Conservation (phyloP, 2,797 vertebrate genomes). For the Eupleurogrammus muticus region DNA sequence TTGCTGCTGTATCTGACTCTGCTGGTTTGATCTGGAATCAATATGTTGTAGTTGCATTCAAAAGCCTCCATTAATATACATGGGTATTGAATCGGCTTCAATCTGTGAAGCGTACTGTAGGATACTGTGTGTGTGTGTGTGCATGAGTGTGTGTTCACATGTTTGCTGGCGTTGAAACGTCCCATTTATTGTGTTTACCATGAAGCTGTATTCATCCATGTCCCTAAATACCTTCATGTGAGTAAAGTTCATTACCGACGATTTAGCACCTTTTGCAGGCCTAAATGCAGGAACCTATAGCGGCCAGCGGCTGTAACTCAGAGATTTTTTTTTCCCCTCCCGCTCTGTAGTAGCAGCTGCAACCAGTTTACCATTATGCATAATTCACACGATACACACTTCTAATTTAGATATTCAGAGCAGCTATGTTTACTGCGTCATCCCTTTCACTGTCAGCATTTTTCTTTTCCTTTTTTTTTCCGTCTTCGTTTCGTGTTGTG, state of each 20-base stretch:
- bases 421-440: constrained; percentile 74
- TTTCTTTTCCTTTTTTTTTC: constrained; percentile 61
- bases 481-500: constrained; percentile 53
- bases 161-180: constrained; percentile 24
- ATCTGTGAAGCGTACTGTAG: constrained; percentile 19
- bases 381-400: constrained; percentile 78
- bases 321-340: constrained; percentile 28
- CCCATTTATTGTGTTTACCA: constrained; percentile 24
- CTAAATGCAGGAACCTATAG: constrained; percentile 52
- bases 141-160: constrained; percentile 20
- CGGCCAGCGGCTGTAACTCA: constrained; percentile 62
- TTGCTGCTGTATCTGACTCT: not conserved
- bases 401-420: constrained; percentile 82
- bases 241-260: constrained; percentile 52
- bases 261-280: constrained; percentile 54
- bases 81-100: constrained; percentile 22
- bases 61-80: not conserved
- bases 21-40: constrained; percentile 3
- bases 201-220: constrained; percentile 33
- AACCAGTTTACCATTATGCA: constrained; percentile 73
- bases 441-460: constrained; percentile 78
- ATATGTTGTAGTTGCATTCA: constrained; percentile 1
- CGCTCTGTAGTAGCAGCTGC: constrained; percentile 60
- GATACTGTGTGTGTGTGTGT: constrained; percentile 16
- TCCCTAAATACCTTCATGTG: constrained; percentile 25